Percentiles rank a stretch among this genome's conserved stretches.
Evolutionary conservation across 2,888 invertebrate species (phyloP).

Genomic region (Gnatocerus cornutus): DNA sequence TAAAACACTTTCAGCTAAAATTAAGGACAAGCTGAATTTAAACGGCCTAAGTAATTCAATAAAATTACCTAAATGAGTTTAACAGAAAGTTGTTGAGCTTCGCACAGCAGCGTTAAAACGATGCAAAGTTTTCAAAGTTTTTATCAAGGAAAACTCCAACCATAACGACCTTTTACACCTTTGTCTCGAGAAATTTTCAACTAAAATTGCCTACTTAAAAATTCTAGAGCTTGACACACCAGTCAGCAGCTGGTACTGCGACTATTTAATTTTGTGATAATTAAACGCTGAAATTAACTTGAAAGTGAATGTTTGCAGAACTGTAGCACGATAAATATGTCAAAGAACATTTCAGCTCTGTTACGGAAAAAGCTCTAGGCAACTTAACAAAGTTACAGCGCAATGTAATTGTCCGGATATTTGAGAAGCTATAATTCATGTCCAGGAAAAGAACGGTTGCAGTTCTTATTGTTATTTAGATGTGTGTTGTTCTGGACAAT

Average conservation of each 20-base stretch:
- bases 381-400: conserved; percentile 7
- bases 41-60: conserved; percentile 28
- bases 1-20: conserved; percentile 9
- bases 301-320: conserved; percentile 6
- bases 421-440: conserved; percentile 12
- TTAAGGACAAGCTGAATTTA: conserved; percentile 12
- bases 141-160: conserved; percentile 13
- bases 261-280: conserved; percentile 16
- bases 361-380: background rate
- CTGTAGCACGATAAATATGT: conserved; percentile 4
- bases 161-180: conserved; percentile 17
- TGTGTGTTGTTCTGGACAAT: background rate
- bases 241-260: conserved; percentile 8
- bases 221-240: background rate
- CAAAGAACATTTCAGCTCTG: conserved; percentile 9
- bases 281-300: conserved; percentile 7
- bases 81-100: conserved; percentile 30
- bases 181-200: conserved; percentile 1
- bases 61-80: conserved; percentile 31
- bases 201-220: background rate
- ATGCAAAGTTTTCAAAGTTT: conserved; percentile 23
- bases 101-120: conserved; percentile 25
- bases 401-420: conserved; percentile 9
- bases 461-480: conserved; percentile 2
- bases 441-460: conserved; percentile 1